Base-by-base conservation (phyloP, 2,797 vertebrate species). In the Neomorphus geoffroyi region DNA sequence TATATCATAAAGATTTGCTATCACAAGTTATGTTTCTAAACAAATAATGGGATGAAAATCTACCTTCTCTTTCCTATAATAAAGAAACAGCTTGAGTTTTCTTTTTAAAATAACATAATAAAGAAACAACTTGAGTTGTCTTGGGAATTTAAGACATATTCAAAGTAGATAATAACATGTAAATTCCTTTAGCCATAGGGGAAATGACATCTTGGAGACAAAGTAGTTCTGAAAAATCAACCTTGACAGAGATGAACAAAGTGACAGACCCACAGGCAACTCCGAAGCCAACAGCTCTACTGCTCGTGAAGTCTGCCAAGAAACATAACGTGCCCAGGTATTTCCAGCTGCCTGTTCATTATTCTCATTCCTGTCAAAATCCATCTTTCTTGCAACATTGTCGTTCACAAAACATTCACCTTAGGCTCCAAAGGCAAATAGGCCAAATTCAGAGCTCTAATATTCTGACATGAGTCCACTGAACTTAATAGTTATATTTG, bases 351-450 rank as follows among this genome's bases (percentile, higher is more conserved):
- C 69, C 88, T 91, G 64, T 65, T 93, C 54, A 69, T 94, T 95
- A 79, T 61, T 94, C 83, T 92, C 86, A 81, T 92, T 94, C 91
- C 95, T 96, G 93, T 94, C 96, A 97, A 93, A 94, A 95, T 81
- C 26, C 81, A 92, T 95, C 81, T 84, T 79, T 74, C 71, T 64
- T 80, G 53, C 77, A 93, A 83, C 62, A 91, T 61, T 66, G 65
- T 90, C 79, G 62, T 70, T 90, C 73, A 74, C 39, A 46, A 58
- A 91, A 50, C 32, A 41, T 75, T 54, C 73, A 73, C 33, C 72
- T 88, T 33, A 58, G 78, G 84, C 35, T 95, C 75, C 61, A 93
- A 83, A 86, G 84, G 89, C 84, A 78, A 91, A 89, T 13, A 74
- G 69, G 50, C 35, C 89, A 86, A 80, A 88, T 67, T 61, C 48